Conservation (phyloP, 2,888 invertebrate species). For the Orchesellides sinensis region DNA sequence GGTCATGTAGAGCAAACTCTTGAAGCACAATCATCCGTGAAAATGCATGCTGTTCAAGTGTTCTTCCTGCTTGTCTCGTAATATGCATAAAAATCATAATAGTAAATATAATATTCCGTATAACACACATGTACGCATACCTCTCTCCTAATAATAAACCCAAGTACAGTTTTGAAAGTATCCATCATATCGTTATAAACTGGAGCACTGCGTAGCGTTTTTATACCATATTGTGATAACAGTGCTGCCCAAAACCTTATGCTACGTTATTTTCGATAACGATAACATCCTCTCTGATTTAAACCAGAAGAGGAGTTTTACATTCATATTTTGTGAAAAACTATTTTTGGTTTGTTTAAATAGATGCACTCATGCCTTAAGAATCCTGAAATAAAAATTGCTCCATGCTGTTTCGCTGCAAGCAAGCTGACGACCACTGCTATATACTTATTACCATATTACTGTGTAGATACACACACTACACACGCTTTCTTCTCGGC, state of each 20-base stretch:
- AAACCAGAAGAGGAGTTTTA: not conserved
- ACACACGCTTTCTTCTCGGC: constrained; percentile 40
- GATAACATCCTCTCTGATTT: not conserved
- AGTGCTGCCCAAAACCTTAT: constrained; percentile 7
- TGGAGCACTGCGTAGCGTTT: no score
- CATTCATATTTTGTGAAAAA: not conserved
- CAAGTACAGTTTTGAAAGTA: not conserved
- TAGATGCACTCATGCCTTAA: constrained; percentile 60
- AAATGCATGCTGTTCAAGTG: constrained; percentile 67
- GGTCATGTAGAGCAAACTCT: constrained; percentile 72
- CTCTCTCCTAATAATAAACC: not conserved
- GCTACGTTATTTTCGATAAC: not conserved
- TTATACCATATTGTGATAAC: not conserved
- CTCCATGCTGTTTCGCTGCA: constrained; percentile 54
- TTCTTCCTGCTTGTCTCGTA: constrained; percentile 47
- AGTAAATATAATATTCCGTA: not conserved
- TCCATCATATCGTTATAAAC: no score
- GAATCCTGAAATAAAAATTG: constrained; percentile 49
- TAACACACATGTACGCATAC: not conserved
- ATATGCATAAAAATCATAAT: constrained; percentile 22
- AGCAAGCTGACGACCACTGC: constrained; percentile 47
- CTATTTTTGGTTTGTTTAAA: constrained; percentile 56
- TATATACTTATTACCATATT: no score
- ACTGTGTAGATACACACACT: no score
- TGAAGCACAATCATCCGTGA: constrained; percentile 72